These are phyloP conservation scores for Chromobotia macracanthus DNA, from an alignment of 2,797 vertebrate species.

Conservation along the genomic window DNA sequence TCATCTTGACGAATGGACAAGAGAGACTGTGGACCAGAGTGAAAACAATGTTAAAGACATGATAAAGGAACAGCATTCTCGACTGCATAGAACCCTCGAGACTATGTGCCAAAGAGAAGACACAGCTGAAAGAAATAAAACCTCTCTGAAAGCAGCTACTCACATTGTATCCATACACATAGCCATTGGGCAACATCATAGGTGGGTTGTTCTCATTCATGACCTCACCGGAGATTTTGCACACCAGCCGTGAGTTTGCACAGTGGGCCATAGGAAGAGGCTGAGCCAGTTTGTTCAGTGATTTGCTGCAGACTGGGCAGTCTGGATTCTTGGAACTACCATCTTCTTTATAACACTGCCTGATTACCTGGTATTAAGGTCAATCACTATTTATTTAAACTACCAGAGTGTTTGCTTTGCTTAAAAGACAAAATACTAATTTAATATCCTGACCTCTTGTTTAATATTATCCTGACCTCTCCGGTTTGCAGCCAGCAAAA, in stretches of 20 bases:
- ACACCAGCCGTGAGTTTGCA: conserved; percentile 97
- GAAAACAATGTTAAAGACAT: conserved; percentile 1
- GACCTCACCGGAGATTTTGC: conserved; percentile 98
- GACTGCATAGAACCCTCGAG: background rate
- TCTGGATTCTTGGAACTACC: conserved; percentile 97
- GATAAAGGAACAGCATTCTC: background rate
- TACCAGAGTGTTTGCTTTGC: background rate
- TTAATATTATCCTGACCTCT: no score
- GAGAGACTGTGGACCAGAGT: conserved; percentile 82
- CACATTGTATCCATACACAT: conserved; percentile 98
- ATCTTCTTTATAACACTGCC: conserved; percentile 99
- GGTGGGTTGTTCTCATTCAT: conserved; percentile 99
- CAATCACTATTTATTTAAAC: background rate
- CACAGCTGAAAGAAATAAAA: background rate
- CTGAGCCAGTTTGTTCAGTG: conserved; percentile 96
- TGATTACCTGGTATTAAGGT: conserved; percentile 79
- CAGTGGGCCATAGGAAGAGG: conserved; percentile 98
- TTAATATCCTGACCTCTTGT: background rate
- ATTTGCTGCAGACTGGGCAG: conserved; percentile 99
- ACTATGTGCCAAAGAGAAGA: background rate
- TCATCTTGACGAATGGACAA: conserved; percentile 99
- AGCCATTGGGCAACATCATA: conserved; percentile 99
- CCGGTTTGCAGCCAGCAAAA: background rate
- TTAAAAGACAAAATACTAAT: background rate
- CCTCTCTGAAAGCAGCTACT: conserved; percentile 67